phyloP scores from a whole-genome alignment of 1,140 invertebrate species.

The Acarapis woodi region DNA sequence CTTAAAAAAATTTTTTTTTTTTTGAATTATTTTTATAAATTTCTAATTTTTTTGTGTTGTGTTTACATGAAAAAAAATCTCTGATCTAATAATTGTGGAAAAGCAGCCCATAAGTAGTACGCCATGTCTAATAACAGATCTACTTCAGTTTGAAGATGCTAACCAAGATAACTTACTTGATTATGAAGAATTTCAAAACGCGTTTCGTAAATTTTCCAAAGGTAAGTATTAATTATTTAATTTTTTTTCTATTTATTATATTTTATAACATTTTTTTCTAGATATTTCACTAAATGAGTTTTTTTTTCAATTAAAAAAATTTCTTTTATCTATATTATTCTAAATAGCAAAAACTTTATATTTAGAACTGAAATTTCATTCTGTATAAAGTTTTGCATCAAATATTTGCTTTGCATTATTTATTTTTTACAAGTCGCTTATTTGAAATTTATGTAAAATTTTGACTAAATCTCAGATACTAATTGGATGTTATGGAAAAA shows the following conservation, averaged over 20 bases:
- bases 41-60: neutral
- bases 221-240: constrained; percentile 2
- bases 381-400: no score
- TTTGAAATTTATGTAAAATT: no score
- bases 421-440: no score
- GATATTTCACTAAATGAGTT: no score
- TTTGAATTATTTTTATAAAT: constrained; percentile 1
- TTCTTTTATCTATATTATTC: no score
- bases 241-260: neutral
- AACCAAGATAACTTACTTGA: constrained; percentile 10
- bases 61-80: neutral
- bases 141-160: constrained; percentile 10
- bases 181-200: constrained; percentile 10
- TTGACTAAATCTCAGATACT: no score
- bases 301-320: no score
- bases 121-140: constrained; percentile 9
- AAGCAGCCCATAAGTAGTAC: neutral
- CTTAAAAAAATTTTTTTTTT: constrained; percentile 1
- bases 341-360: no score
- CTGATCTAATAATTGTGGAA: neutral
- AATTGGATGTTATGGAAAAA: no score
- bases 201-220: constrained; percentile 9
- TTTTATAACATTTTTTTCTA: no score
- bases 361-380: no score
- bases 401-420: no score